Evolutionary conservation across 2,113 vertebrate genomes (phyloP).

Genomic region (Noctilio leporinus): DNA sequence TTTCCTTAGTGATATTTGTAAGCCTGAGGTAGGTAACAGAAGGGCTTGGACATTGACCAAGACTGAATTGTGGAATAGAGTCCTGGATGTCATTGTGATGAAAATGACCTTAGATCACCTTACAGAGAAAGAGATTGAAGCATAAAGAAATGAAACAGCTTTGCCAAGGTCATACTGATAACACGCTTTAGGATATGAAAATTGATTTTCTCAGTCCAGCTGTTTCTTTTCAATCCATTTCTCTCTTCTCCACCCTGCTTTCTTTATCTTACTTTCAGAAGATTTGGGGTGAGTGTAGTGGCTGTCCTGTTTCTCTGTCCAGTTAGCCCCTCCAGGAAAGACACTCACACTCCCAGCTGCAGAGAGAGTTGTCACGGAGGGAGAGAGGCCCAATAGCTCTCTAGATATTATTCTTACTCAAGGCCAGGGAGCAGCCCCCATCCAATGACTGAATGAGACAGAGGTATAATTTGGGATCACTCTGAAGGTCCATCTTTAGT

Average conservation of each 20-base stretch:
- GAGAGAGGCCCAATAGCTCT: too few relatives aligned
- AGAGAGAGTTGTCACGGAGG: too few relatives aligned
- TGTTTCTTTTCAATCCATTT: not conserved
- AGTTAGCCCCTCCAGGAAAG: accelerated
- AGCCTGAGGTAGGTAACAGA: not conserved
- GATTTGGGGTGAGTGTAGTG: not conserved
- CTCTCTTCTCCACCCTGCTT: not conserved
- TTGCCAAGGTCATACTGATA: not conserved
- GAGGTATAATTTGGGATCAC: not conserved
- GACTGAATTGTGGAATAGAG: not conserved
- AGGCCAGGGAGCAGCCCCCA: not conserved
- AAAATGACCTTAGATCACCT: not conserved
- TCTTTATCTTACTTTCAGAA: not conserved
- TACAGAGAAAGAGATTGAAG: not conserved
- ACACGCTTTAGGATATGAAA: not conserved
- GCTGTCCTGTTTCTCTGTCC: not conserved
- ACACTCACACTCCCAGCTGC: not conserved
- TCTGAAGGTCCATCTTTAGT: not conserved
- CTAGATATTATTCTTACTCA: not conserved
- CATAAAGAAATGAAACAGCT: not conserved
- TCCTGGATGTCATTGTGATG: not conserved
- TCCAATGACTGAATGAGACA: not conserved
- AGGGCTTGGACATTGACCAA: not conserved
- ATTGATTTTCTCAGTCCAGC: not conserved
- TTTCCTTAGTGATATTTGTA: not conserved